phyloP scores from a whole-genome alignment of 2,113 vertebrate genomes.

The Chrysemys picta region DNA sequence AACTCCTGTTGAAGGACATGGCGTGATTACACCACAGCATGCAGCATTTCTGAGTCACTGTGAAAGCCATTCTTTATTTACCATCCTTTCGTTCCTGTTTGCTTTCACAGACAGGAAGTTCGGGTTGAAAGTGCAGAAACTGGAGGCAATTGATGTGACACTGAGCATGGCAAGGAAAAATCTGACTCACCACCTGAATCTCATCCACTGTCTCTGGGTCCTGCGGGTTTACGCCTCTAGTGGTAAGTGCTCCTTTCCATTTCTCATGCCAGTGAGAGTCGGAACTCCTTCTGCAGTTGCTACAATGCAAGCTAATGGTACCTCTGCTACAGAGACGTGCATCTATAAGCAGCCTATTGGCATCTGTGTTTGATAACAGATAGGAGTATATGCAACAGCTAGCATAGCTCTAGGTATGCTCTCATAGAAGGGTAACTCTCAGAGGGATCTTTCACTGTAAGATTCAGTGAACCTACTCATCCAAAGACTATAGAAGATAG shows the following conservation, averaged over 20 bases:
- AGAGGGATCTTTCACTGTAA: not conserved
- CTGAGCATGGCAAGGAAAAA: constrained; percentile 86
- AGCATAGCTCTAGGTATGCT: not conserved
- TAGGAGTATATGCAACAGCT: not conserved
- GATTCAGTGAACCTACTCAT: not conserved
- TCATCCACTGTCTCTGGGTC: constrained; percentile 88
- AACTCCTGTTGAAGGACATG: not conserved
- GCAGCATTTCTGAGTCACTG: not conserved
- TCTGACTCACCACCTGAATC: constrained; percentile 72
- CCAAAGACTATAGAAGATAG: not conserved
- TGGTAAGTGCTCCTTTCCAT: constrained; percentile 72
- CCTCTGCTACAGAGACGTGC: not conserved
- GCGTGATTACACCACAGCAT: not conserved
- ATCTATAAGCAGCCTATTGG: not conserved
- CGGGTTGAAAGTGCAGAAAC: constrained; percentile 88
- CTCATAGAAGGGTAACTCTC: not conserved
- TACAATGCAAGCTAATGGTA: not conserved
- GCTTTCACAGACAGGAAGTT: constrained; percentile 84
- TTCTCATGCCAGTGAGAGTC: accelerated
- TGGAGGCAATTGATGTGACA: constrained; percentile 85
- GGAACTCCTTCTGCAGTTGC: not conserved
- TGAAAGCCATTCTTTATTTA: not conserved
- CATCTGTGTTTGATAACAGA: not conserved
- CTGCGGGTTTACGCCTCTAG: constrained; percentile 86
- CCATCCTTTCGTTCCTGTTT: not conserved